Evolutionary conservation across 2,113 vertebrate genomes (phyloP).

Genomic region (Gallinago undulata): DNA sequence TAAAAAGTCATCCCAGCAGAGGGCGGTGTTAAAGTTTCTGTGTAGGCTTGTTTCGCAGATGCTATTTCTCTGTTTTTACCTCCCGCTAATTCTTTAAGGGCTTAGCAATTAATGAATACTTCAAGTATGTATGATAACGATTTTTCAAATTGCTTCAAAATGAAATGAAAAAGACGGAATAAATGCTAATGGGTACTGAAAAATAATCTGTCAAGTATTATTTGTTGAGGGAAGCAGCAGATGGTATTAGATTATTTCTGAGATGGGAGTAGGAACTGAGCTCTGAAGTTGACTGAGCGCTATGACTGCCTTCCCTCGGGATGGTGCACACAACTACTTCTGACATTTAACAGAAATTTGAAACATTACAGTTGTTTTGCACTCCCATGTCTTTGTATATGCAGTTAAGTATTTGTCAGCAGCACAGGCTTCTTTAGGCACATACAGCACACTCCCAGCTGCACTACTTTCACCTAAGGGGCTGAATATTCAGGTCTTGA

Average conservation of each 20-base stretch:
- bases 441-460: not conserved
- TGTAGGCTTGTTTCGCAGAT: not conserved
- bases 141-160: not conserved
- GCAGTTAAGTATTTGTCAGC: not conserved
- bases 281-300: not conserved
- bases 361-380: not conserved
- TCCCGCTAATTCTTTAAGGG: not conserved
- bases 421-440: not conserved
- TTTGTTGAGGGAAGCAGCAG: not conserved
- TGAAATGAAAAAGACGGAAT: not conserved
- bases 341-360: not conserved
- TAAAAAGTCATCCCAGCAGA: not conserved
- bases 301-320: not conserved
- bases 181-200: not conserved
- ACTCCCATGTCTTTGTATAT: fast-evolving
- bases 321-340: not conserved
- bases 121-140: not conserved
- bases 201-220: not conserved
- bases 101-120: not conserved
- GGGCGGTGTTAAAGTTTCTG: not conserved
- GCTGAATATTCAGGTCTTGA: not conserved
- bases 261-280: not conserved
- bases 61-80: not conserved
- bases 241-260: not conserved
- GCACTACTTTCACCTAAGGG: not conserved